These are phyloP conservation scores for Troides oblongomaculatus DNA, from an alignment of 2,888 invertebrate species.

Conservation along the genomic window DNA sequence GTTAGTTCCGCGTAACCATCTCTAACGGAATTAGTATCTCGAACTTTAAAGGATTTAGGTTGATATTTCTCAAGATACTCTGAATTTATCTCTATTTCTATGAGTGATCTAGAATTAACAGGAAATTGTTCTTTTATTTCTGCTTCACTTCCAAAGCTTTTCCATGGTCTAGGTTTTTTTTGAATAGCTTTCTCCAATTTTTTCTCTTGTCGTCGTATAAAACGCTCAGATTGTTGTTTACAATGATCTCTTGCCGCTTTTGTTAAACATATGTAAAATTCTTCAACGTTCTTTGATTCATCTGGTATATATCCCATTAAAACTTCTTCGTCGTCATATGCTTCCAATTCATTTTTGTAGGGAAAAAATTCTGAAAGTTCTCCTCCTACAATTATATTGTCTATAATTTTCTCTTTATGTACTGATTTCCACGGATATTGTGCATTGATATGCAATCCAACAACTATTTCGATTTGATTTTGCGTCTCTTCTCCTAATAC, in stretches of 20 bases:
- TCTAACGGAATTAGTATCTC: conserved; percentile 78
- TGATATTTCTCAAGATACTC: conserved; percentile 78
- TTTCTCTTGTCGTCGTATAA: conserved; percentile 79
- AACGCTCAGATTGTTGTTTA: conserved; percentile 69
- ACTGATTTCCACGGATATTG: conserved; percentile 88
- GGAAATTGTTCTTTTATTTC: conserved; percentile 80
- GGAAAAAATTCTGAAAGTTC: conserved; percentile 70
- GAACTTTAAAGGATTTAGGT: conserved; percentile 71
- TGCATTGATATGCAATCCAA: conserved; percentile 84
- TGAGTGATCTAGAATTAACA: conserved; percentile 77
- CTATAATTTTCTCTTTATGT: conserved; percentile 80
- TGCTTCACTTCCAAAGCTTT: conserved; percentile 81
- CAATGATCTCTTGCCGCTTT: conserved; percentile 77
- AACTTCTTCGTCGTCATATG: conserved; percentile 64
- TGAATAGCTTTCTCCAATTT: conserved; percentile 79
- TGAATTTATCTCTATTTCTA: conserved; percentile 84
- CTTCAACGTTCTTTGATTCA: conserved; percentile 81
- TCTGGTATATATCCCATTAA: conserved; percentile 85
- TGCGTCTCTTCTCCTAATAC: conserved; percentile 80
- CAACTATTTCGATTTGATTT: conserved; percentile 80
- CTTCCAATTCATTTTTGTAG: conserved; percentile 60
- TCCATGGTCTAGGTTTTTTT: conserved; percentile 81
- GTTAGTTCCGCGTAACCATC: conserved; percentile 86
- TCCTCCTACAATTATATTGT: conserved; percentile 80
- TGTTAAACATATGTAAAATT: conserved; percentile 85